phyloP scores from a whole-genome alignment of 2,113 vertebrate genomes.

The Callipepla californica region DNA sequence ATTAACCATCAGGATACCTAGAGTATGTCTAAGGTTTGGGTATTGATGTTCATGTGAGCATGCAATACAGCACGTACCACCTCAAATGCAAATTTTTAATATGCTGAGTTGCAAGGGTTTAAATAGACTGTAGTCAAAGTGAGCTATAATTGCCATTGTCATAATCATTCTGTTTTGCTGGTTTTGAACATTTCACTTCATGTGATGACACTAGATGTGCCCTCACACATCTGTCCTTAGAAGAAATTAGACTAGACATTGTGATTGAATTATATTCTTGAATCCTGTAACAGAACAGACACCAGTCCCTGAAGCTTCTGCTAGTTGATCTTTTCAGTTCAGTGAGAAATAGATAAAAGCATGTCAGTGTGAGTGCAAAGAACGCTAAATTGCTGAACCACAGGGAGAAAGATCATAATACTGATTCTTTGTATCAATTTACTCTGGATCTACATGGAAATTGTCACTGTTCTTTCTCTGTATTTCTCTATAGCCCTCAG shows the following conservation, averaged over 20 bases:
- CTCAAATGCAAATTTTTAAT: background rate
- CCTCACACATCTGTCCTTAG: background rate
- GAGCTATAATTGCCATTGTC: background rate
- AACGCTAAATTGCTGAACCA: no score
- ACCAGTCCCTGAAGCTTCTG: background rate
- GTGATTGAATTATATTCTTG: no score
- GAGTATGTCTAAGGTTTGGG: fast-evolving
- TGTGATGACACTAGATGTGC: background rate
- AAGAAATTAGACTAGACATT: background rate
- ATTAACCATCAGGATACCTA: background rate
- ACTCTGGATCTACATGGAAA: background rate
- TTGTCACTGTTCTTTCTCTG: background rate
- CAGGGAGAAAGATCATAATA: no score
- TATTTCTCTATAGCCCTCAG: no score
- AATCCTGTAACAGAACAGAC: background rate
- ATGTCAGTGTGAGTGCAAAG: no score
- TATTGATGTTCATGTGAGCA: background rate
- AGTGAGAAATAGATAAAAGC: no score
- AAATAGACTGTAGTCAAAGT: background rate
- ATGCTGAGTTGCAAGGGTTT: background rate
- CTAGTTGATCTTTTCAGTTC: background rate
- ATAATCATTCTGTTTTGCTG: background rate
- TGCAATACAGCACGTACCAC: background rate
- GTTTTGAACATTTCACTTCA: background rate
- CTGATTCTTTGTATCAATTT: background rate